These are phyloP conservation scores for Protobothrops flavoviridis DNA, from an alignment of 2,113 vertebrate species.

Conservation along the genomic window DNA sequence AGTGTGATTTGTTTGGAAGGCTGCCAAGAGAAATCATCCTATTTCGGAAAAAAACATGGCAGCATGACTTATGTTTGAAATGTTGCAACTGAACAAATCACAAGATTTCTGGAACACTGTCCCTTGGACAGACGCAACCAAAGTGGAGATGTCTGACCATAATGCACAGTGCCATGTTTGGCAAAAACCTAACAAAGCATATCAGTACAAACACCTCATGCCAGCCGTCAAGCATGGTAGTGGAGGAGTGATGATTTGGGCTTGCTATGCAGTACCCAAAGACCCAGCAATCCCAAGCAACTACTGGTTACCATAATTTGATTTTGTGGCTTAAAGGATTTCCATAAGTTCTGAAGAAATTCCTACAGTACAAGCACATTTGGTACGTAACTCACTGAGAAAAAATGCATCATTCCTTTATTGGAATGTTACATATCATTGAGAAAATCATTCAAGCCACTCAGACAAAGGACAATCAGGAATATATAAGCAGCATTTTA, in stretches of 20 bases:
- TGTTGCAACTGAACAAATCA: not conserved
- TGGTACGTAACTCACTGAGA: not conserved
- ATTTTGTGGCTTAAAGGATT: not conserved
- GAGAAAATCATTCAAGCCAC: not conserved
- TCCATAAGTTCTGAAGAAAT: not conserved
- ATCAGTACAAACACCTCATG: not conserved
- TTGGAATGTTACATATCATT: not conserved
- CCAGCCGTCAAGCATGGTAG: not conserved
- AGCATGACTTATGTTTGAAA: not conserved
- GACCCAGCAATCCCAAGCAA: not conserved
- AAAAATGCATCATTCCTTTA: not conserved
- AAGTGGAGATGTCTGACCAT: not conserved
- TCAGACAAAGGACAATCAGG: not conserved
- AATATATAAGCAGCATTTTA: not conserved
- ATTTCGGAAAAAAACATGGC: not conserved
- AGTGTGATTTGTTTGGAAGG: not conserved
- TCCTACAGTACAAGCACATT: not conserved
- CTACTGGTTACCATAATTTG: not conserved
- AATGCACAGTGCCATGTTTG: not conserved
- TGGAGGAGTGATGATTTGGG: not conserved
- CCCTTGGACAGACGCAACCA: not conserved
- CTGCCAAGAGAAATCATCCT: not conserved
- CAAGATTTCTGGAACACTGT: not conserved
- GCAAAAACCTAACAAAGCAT: not conserved
- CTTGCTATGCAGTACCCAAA: not conserved